Conservation (phyloP, 2,888 invertebrate genomes). For the Cepaea hortensis region DNA sequence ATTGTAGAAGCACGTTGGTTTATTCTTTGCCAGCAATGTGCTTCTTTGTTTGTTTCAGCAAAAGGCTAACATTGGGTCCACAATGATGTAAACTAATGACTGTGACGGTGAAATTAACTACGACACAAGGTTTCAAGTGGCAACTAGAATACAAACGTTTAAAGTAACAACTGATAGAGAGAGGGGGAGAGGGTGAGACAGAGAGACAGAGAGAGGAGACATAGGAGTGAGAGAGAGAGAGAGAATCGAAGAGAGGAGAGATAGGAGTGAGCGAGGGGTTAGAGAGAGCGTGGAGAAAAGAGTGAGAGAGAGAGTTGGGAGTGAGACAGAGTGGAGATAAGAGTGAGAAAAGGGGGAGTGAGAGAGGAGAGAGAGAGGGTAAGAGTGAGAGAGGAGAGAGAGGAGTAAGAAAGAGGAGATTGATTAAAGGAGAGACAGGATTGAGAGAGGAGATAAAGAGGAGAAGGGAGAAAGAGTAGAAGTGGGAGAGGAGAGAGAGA, state of each 20-base stretch:
- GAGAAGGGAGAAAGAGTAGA: not conserved
- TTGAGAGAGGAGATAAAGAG: not conserved
- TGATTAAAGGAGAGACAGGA: not conserved
- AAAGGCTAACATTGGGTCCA: too few relatives aligned
- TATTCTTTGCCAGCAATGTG: too few relatives aligned
- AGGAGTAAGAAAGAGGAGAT: not conserved
- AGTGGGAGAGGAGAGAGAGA: not conserved
- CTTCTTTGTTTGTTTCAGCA: too few relatives aligned
- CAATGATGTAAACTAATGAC: too few relatives aligned
- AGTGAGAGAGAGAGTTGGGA: not conserved
- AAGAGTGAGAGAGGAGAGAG: not conserved
- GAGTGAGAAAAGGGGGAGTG: not conserved
- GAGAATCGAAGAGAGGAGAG: too few relatives aligned
- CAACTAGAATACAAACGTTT: too few relatives aligned
- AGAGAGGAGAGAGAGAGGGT: not conserved
- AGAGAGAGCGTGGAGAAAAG: not conserved
- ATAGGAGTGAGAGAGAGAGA: not conserved
- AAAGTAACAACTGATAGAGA: too few relatives aligned
- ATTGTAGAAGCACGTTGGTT: too few relatives aligned
- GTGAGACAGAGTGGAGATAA: not conserved
- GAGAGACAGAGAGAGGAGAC: not conserved
- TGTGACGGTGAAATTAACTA: too few relatives aligned
- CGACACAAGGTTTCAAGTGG: too few relatives aligned
- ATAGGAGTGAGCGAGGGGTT: not conserved
- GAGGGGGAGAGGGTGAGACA: too few relatives aligned